Percentiles rank a stretch among this genome's conserved stretches.
These are phyloP conservation scores for Metopia argyrocephala DNA, from an alignment of 2,888 invertebrate genomes.

Conservation along the genomic window DNA sequence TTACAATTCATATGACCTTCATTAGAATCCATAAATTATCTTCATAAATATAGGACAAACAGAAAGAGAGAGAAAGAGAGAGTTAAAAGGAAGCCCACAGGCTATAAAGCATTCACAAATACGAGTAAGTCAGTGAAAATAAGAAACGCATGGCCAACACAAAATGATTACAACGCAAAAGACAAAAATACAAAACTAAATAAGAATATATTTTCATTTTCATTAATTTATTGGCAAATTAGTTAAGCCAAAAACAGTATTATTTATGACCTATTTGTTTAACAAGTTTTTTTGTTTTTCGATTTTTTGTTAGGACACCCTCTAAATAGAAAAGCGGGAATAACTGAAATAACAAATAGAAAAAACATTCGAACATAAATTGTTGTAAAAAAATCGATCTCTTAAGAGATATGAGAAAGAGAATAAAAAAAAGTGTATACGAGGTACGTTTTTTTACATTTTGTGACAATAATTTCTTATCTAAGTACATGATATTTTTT, in stretches of 20 bases:
- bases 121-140: neutral
- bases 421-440: neutral
- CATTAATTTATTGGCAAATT: conserved; percentile 71
- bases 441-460: neutral
- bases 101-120: conserved; percentile 34
- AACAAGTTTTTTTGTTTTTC: neutral
- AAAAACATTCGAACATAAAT: neutral
- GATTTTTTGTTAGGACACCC: neutral
- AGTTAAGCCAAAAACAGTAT: conserved; percentile 69
- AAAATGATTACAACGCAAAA: conserved; percentile 59
- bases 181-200: conserved; percentile 41
- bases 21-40: conserved; percentile 56
- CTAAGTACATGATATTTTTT: no score
- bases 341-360: neutral
- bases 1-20: conserved; percentile 43
- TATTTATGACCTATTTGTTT: conserved; percentile 51
- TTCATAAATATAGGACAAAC: no score
- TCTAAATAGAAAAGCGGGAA: neutral
- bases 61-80: no score
- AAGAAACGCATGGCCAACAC: conserved; percentile 43
- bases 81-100: conserved; percentile 40
- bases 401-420: conserved; percentile 20
- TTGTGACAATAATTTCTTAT: no score
- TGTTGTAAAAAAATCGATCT: neutral
- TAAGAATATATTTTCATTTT: conserved; percentile 67